Base-by-base conservation (phyloP, 37 sponge, comb jelly and placozoan species). In the Spongilla lacustris region DNA sequence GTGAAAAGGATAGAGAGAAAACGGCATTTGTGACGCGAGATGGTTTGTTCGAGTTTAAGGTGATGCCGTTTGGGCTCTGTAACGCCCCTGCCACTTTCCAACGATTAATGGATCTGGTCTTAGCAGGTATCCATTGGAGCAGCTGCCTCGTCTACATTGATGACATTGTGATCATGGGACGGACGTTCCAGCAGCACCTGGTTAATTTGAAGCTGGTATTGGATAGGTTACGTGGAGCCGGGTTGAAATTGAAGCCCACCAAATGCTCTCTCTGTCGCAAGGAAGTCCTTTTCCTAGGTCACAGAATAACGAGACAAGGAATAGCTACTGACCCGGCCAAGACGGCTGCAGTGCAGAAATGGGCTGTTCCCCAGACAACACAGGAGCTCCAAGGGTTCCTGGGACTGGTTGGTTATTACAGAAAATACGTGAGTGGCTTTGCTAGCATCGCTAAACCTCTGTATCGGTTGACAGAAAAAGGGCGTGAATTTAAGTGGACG, bases 31-130 rank as follows among this genome's bases (percentile, higher is more conserved):
- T 68, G 11, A 79, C 74, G 21, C 85, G 69, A 37, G 19, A 38
- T 26, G 90, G 90, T 13, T 38, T 83, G 33, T 78, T 68, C 41
- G 81, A 89, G 26, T 89, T 84, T 27, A 28, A n/a, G n/a, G 19
- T 35, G 24, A 79, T 79, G 81, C 85, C 85, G 21, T 89, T 79
- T 48, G 79, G 81, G 50, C 26, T 88, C 35, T 38, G 58, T 71
- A 69, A 84, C 76, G 73, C 88, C 46, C 81, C 69, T 28, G 88
- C 88, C 23, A 87, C 83, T 10, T 81, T 90, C 28, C 91, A 90
- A 68, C n/a, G 86, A 33, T 13, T 74, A 4, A 77, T 85, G 83
- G 75, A 90, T 46, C 31, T 29, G 19, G 67, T 85, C 36, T 27
- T 75, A 49, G 50, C 67, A 17, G 83, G 79, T 17, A 5, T 81